Base-by-base conservation (phyloP, 2,113 vertebrate species). In the Poeciliopsis retropinna region DNA sequence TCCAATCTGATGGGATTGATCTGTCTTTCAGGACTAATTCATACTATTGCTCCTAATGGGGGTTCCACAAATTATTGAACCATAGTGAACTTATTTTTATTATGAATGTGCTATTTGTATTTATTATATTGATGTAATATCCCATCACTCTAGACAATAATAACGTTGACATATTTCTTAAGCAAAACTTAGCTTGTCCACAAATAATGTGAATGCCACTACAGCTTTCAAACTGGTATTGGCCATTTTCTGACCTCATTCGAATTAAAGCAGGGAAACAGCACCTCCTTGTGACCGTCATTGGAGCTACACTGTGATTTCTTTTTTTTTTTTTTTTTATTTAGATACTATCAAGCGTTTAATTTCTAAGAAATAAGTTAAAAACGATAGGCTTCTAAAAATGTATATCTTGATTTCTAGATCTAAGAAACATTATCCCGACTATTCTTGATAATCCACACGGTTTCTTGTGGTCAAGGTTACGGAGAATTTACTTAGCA, bases 401-500 rank as follows among this genome's bases (percentile, higher is more conserved):
- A 67, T 29, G 39, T 0, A 3, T 60, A 25, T 8, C 4, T 51
- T 7, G 19, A 51, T 25, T 22, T 54, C 22, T 25, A 5, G 22
- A 2, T 22, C 30, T 30, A 2, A 44, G 11, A 57, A 64, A 29
- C 3, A n/a, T 5, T 37, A 13, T 27, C 39, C 5, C 0, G 44
- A 1, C 2, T 14, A 12, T 31, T 22, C 32, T 15, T 65, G 31
- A 76, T 31, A 44, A 57, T 67, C 13, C 13, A 41, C 0, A 3
- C 13, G 25, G 7, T 63, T 17, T 31, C 61, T 30, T 5, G 60
- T 28, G 67, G 67, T 29, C 17, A 68, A 75, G 72, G 32, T 47
- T 79, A 85, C 28, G 51, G 22, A 57, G 22, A 25, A 17, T 64
- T 75, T 81, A 41, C 12, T 41, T 41, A 85, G 87, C 83, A 71